These are phyloP conservation scores for Virgularia gustaviana DNA, from an alignment of 92 coral and sea anemone genomes.

Conservation along the genomic window DNA sequence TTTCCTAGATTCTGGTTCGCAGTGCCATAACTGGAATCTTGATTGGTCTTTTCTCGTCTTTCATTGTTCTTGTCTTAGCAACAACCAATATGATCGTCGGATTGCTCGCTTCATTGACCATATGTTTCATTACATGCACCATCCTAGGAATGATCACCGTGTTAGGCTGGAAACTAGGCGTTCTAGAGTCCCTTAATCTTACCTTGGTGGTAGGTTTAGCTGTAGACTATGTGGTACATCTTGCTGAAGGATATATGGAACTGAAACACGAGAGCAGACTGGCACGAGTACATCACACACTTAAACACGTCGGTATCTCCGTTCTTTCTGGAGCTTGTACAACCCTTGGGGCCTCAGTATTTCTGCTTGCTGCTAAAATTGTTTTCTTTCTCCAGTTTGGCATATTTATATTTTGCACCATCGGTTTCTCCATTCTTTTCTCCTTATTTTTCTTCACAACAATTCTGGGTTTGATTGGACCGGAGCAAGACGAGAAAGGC, in stretches of 20 bases:
- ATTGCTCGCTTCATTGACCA: slow-evolving; percentile 75
- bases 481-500: slow-evolving; percentile 46
- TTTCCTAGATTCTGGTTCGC: slow-evolving; percentile 73
- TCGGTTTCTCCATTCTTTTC: slow-evolving; percentile 80
- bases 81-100: slow-evolving; percentile 96
- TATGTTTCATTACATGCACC: slow-evolving; percentile 74
- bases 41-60: slow-evolving; percentile 73
- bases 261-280: slow-evolving; percentile 32
- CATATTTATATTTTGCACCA: slow-evolving; percentile 87
- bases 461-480: slow-evolving; percentile 57
- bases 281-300: slow-evolving; percentile 71
- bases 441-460: slow-evolving; percentile 82
- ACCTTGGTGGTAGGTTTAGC: slow-evolving; percentile 95
- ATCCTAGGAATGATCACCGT: slow-evolving; percentile 85
- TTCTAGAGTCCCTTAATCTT: slow-evolving; percentile 81
- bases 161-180: slow-evolving; percentile 95
- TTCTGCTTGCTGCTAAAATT: slow-evolving; percentile 94
- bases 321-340: slow-evolving; percentile 94
- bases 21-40: slow-evolving; percentile 90
- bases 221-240: slow-evolving; percentile 93
- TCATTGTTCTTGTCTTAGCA: slow-evolving; percentile 75
- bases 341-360: slow-evolving; percentile 88
- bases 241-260: slow-evolving; percentile 86
- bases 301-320: slow-evolving; percentile 82
- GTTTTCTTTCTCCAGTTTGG: slow-evolving; percentile 96